Percentiles rank a stretch among this genome's conserved stretches.
Conservation (phyloP, 2,113 vertebrate species). For the Nicator chloris region DNA sequence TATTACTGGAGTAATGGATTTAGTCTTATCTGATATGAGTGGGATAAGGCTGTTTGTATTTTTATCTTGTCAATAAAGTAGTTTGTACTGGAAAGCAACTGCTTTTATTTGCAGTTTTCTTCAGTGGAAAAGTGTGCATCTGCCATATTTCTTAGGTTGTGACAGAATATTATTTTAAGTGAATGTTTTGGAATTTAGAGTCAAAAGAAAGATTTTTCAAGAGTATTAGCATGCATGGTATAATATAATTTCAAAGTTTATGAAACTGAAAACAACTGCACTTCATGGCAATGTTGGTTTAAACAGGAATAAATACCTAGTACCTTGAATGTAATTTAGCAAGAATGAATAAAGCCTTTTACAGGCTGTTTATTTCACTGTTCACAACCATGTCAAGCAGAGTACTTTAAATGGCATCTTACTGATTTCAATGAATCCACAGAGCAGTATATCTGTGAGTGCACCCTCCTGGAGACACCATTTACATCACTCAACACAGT, state of each 20-base stretch:
- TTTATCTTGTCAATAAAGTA: conserved; percentile 40
- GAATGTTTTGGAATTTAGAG: not conserved
- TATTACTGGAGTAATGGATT: conserved; percentile 33
- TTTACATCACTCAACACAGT: not conserved
- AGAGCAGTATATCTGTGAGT: not conserved
- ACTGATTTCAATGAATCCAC: not conserved
- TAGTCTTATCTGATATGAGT: conserved; percentile 19
- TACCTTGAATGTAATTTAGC: not conserved
- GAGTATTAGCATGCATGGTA: not conserved
- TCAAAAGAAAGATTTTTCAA: not conserved
- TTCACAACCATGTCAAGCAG: not conserved
- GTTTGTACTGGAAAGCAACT: not conserved
- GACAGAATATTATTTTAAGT: not conserved
- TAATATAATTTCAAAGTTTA: not conserved
- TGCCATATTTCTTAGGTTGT: not conserved
- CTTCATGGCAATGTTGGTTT: not conserved
- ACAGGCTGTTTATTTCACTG: not conserved
- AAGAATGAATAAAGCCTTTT: not conserved
- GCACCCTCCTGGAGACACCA: not conserved
- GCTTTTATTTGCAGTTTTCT: conserved; percentile 8
- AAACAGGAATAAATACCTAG: not conserved
- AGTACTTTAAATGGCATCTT: not conserved
- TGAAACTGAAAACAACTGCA: not conserved
- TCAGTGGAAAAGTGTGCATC: not conserved
- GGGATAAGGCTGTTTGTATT: conserved; percentile 21